phyloP scores from a whole-genome alignment of 2,888 invertebrate species.

The Apodemia duryi region DNA sequence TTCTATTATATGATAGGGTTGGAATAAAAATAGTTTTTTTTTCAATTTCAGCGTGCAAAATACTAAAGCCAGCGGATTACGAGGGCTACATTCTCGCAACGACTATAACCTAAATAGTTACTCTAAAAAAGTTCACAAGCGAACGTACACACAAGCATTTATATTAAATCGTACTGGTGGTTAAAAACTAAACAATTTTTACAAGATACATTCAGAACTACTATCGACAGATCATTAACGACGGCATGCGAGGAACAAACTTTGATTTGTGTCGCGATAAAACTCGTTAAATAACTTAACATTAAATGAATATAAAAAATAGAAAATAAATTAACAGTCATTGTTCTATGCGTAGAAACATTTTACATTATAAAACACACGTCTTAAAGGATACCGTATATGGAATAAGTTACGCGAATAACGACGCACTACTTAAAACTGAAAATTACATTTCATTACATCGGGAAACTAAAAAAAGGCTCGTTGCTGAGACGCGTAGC shows the following conservation, averaged over 20 bases:
- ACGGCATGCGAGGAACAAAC: slow-evolving; percentile 29
- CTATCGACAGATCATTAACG: slow-evolving; percentile 61
- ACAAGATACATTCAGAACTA: slow-evolving; percentile 29
- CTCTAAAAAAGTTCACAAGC: slow-evolving; percentile 46
- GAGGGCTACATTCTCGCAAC: slow-evolving; percentile 54
- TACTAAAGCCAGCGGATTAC: slow-evolving; percentile 65
- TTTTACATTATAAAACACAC: slow-evolving; percentile 65
- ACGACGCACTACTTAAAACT: slow-evolving; percentile 55
- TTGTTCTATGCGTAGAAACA: slow-evolving; percentile 71
- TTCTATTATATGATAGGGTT: slow-evolving; percentile 69
- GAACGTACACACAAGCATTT: slow-evolving; percentile 46
- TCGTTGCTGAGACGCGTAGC: slow-evolving; percentile 69
- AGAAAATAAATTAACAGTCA: slow-evolving; percentile 76
- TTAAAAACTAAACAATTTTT: slow-evolving; percentile 46
- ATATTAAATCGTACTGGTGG: slow-evolving; percentile 33
- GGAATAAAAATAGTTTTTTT: slow-evolving; percentile 70
- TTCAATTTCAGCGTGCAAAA: slow-evolving; percentile 68
- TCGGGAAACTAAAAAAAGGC: slow-evolving; percentile 49
- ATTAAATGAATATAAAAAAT: slow-evolving; percentile 53
- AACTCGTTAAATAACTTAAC: slow-evolving; percentile 72
- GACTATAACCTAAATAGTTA: slow-evolving; percentile 46
- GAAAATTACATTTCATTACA: slow-evolving; percentile 31
- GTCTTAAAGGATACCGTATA: slow-evolving; percentile 65
- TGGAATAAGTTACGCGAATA: slow-evolving; percentile 72
- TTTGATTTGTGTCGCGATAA: slow-evolving; percentile 54